Percentiles rank a stretch among this genome's conserved stretches.
Evolutionary conservation across 1,140 invertebrate species (phyloP).

Genomic region (Myzus persicae): DNA sequence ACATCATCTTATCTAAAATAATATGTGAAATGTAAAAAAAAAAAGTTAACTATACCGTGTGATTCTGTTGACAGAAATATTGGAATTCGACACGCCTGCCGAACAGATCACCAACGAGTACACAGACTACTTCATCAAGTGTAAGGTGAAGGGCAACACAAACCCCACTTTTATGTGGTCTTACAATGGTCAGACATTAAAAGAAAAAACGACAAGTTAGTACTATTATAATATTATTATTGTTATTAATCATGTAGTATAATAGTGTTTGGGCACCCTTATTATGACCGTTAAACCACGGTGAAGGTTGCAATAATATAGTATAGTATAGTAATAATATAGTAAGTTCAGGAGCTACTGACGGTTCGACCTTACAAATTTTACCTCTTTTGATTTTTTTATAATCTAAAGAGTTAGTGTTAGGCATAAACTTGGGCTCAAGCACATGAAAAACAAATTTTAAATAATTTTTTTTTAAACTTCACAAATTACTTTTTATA

Average conservation of each 20-base stretch:
- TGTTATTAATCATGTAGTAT: neutral
- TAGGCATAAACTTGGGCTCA: too few relatives aligned
- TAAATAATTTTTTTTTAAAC: too few relatives aligned
- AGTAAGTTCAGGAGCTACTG: too few relatives aligned
- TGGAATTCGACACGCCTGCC: conserved; percentile 27
- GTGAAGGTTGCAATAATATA: too few relatives aligned
- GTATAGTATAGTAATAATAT: too few relatives aligned
- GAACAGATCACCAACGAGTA: conserved; percentile 21
- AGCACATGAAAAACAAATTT: too few relatives aligned
- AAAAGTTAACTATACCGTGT: neutral
- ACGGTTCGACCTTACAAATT: too few relatives aligned
- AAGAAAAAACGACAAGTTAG: conserved; percentile 23
- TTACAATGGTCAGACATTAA: neutral
- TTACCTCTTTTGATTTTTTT: too few relatives aligned
- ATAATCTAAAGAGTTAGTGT: too few relatives aligned
- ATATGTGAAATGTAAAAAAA: neutral
- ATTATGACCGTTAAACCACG: too few relatives aligned
- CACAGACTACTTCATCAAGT: neutral
- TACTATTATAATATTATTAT: neutral
- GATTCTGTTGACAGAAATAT: conserved; percentile 15
- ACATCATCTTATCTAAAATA: neutral
- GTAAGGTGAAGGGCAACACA: conserved; percentile 33
- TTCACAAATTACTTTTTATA: too few relatives aligned
- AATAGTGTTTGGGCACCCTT: too few relatives aligned
- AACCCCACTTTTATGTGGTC: conserved; percentile 37